Base-by-base conservation (phyloP, 2,113 vertebrate genomes). In the Prionailurus viverrinus region DNA sequence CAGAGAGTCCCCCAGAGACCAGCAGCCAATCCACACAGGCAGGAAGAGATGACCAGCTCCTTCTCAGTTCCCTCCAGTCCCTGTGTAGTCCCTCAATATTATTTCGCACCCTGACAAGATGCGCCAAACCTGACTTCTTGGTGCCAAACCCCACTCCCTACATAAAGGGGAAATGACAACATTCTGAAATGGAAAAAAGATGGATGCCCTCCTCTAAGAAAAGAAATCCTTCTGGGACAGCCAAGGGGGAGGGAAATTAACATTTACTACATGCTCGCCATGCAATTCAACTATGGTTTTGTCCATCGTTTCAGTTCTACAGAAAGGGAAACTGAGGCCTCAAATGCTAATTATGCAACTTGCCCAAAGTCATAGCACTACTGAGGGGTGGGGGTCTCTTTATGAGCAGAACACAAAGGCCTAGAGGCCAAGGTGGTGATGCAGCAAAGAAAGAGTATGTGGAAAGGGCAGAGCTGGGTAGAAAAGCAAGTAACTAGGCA, bases 261-360 rank as follows among this genome's bases (percentile, higher is more conserved):
- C 48, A 61, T 78, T 89, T 55, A 58, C 51, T 82, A 69, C 36
- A 18, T 27, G 61, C 1, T 61, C 18, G 4, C 15, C 58, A 31
- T 29, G 36, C 13, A 78, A 85, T 85, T 96, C 31, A 51, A 33
- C 65, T 80, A 36, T 1, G 10, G 63, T n/a, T 85, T 81, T n/a
- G 65, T 29, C 36, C 78, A 55, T 19, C 63, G 33, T 82, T 80
- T 84, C n/a, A 94, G 27, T 63, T 93, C 93, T 63, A 80, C 29
- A 41, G 68, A 91, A 81, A 89, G 80, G 63, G 45, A 92, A 89
- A 96, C 68, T 71, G 63, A 96, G 36, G 53, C 29, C 73, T 61
- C 41, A 41, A 13, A 86, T 65, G 45, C 51, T 84, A 74, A 14
- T 92, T 78, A 55, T 13, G n/a, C 90, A 90, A 25, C 55, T 71